phyloP scores from a whole-genome alignment of 2,888 invertebrate genomes.

The Thereva unica region DNA sequence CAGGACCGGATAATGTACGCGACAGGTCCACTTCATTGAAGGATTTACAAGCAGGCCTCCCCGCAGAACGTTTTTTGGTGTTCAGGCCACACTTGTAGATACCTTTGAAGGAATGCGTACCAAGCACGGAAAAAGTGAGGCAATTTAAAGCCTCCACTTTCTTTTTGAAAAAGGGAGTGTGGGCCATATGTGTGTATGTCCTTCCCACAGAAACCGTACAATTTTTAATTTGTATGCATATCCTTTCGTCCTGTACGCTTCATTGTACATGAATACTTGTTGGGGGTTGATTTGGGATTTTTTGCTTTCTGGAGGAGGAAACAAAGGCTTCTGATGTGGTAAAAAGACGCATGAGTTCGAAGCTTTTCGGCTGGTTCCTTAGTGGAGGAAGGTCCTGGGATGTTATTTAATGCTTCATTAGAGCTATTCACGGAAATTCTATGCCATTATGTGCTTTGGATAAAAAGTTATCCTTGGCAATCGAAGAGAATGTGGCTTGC shows the following conservation, averaged over 20 bases:
- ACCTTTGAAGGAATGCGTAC: too few species aligned
- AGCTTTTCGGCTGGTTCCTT: conserved; percentile 23
- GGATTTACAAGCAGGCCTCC: conserved; percentile 30
- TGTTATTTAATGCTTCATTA: conserved; percentile 37
- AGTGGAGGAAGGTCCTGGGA: not conserved
- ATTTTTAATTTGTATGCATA: conserved; percentile 36
- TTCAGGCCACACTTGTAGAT: not conserved
- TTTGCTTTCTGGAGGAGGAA: not conserved
- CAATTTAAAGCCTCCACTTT: too few species aligned
- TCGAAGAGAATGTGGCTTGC: conserved; percentile 17
- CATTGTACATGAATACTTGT: conserved; percentile 27
- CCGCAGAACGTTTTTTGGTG: not conserved
- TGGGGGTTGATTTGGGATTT: conserved; percentile 7
- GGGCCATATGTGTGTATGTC: too few species aligned
- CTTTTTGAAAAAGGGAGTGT: too few species aligned
- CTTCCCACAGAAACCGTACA: not conserved
- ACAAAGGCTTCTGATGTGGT: conserved; percentile 7
- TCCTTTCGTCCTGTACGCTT: conserved; percentile 29
- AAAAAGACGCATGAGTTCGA: conserved; percentile 18
- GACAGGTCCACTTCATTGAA: conserved; percentile 23
- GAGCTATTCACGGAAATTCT: conserved; percentile 38
- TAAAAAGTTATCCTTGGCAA: conserved; percentile 36
- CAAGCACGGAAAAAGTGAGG: too few species aligned
- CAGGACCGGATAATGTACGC: conserved; percentile 13
- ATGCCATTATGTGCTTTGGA: conserved; percentile 41